phyloP scores from a whole-genome alignment of 2,888 invertebrate species.

The Deilephila porcellus region DNA sequence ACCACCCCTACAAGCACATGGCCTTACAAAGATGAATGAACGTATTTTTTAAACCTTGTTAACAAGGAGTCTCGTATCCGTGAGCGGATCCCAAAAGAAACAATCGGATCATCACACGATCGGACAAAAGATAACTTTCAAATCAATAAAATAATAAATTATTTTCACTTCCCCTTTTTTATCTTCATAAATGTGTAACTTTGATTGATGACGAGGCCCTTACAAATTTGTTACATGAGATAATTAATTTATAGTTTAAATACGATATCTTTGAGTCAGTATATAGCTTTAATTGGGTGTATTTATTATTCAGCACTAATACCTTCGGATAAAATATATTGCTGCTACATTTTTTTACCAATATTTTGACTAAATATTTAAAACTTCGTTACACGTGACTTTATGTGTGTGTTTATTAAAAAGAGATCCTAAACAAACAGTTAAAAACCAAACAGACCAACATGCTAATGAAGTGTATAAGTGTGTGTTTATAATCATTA shows the following conservation, averaged over 20 bases:
- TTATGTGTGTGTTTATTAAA: too few relatives aligned
- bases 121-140: slow-evolving; percentile 77
- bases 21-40: slow-evolving; percentile 26
- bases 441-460: too few relatives aligned
- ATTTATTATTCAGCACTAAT: too few relatives aligned
- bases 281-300: too few relatives aligned
- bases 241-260: slow-evolving; percentile 20
- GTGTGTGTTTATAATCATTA: neutral
- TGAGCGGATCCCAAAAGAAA: slow-evolving; percentile 65
- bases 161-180: slow-evolving; percentile 73
- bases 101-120: slow-evolving; percentile 69
- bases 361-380: too few relatives aligned
- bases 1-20: slow-evolving; percentile 1
- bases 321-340: too few relatives aligned
- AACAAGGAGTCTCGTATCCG: slow-evolving; percentile 56
- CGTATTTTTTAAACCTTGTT: slow-evolving; percentile 48
- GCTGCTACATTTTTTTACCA: too few relatives aligned
- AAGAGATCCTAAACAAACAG: too few relatives aligned
- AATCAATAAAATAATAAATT: slow-evolving; percentile 83
- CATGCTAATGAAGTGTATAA: too few relatives aligned
- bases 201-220: slow-evolving; percentile 73
- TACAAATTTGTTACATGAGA: slow-evolving; percentile 29
- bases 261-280: too few relatives aligned
- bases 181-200: slow-evolving; percentile 76
- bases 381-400: too few relatives aligned